Evolutionary conservation across 2,113 vertebrate genomes (phyloP), one percentile per base, ranked within the genome.

Genomic region (Parus major): DNA sequence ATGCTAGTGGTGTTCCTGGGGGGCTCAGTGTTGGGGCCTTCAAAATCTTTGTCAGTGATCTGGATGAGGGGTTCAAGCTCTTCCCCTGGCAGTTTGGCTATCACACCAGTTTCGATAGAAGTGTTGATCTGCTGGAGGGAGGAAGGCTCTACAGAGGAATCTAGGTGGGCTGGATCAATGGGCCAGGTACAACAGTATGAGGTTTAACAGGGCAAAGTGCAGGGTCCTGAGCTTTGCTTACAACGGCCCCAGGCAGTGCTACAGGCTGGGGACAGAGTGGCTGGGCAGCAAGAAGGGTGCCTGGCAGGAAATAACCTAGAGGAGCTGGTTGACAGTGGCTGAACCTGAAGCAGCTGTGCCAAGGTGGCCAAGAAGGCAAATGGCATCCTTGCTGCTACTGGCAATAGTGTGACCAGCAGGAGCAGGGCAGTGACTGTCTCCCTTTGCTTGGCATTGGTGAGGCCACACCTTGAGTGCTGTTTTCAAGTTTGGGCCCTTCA

Each of bases 391-490:
- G 33, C 9, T 10, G 15, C 23, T 24, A 14, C n/a, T 22, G 39
- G 15, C 10, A 66, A 14, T 5, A 59, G 36, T 9, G 7, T 36
- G 68, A 3, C 36, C 52, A 73, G 31, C 42, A 44, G 27, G 68
- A 57, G 7, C 10, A 59, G 27, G 10, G 8, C 36, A 65, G 22
- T 28, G 36, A 44, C 5, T 3, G 8, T 42, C 4, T 17, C 7
- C 2, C 8, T 57, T 12, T 65, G 2, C 12, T 36, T 4, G 3
- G 44, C 52, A 20, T 15, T 44, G 27, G 22, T 65, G 42, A 72
- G 50, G 35, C 3, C 22, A 20, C 15, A 24, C 1, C 7, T 72
- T 1, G 0, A 12, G 15, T 42, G 1, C 9, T 27, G 25, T 31
- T 21, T 44, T 27, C 22, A 28, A 31, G 42, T 72, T 9, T 56